phyloP scores from a whole-genome alignment of 2,888 invertebrate genomes.

The Graphium colonna region DNA sequence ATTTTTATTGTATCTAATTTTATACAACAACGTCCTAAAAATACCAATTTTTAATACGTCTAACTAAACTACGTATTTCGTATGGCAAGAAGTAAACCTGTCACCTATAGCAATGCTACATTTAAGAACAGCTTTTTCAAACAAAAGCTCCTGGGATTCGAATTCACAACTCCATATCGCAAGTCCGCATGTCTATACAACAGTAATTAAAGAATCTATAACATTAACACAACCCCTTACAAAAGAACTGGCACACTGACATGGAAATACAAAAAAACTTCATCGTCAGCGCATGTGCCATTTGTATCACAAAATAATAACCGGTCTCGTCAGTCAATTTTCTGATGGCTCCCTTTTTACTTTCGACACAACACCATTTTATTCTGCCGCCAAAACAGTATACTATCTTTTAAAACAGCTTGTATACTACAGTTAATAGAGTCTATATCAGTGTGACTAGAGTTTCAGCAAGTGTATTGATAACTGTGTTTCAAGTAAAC shows the following conservation, averaged over 20 bases:
- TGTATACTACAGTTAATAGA: constrained; percentile 7
- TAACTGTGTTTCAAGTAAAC: constrained; percentile 31
- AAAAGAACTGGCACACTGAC: constrained; percentile 33
- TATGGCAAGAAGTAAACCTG: too few species aligned
- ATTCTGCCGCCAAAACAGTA: not conserved
- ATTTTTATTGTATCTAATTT: too few species aligned
- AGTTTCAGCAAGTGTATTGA: not conserved
- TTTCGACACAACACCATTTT: constrained; percentile 8
- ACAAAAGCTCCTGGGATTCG: too few species aligned
- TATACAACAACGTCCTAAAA: too few species aligned
- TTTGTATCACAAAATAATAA: constrained; percentile 73
- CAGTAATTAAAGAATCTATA: not conserved
- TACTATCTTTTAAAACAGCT: not conserved
- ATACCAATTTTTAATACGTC: too few species aligned
- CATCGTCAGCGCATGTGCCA: constrained; percentile 57
- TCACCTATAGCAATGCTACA: too few species aligned
- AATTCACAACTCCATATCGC: too few species aligned
- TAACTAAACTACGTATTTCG: too few species aligned
- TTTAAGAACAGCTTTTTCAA: too few species aligned
- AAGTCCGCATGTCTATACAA: too few species aligned
- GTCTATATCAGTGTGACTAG: not conserved
- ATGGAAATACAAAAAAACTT: constrained; percentile 41
- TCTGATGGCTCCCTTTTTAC: constrained; percentile 33
- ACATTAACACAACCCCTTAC: not conserved
- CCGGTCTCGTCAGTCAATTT: constrained; percentile 59